Evolutionary conservation across 2,113 vertebrate genomes (phyloP).

Genomic region (Canis aureus): DNA sequence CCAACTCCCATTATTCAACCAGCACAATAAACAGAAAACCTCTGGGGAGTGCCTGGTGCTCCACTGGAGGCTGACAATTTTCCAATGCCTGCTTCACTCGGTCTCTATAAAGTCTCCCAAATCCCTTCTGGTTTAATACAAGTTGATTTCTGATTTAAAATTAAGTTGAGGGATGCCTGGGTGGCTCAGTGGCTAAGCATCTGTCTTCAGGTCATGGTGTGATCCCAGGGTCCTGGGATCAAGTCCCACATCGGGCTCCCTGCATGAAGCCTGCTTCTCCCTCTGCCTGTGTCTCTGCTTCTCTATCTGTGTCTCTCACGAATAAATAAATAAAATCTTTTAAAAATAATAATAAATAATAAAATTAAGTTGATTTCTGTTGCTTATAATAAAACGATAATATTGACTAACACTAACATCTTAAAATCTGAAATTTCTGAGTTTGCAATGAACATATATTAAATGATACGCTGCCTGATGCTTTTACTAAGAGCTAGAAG

Average conservation of each 20-base stretch:
- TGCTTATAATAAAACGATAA: not conserved
- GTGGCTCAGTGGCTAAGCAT: no score
- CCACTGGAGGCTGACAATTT: not conserved
- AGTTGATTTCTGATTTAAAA: not conserved
- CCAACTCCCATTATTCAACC: not conserved
- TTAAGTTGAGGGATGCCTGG: not conserved
- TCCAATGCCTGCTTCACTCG: not conserved
- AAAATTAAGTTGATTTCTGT: constrained; percentile 32
- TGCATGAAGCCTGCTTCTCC: no score
- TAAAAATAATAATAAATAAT: not conserved
- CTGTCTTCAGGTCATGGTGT: no score
- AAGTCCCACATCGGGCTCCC: no score
- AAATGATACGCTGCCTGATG: not conserved
- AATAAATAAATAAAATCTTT: no score
- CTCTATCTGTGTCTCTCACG: no score
- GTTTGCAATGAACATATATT: not conserved
- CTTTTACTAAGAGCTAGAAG: not conserved
- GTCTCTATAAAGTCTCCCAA: not conserved
- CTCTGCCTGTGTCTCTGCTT: no score
- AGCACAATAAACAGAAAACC: not conserved
- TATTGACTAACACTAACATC: not conserved
- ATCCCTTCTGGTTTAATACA: not conserved
- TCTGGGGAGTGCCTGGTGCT: accelerated
- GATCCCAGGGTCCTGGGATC: no score
- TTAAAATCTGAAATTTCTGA: not conserved